phyloP scores from a whole-genome alignment of 2,113 vertebrate genomes.

The Pachypanchax playfairii region DNA sequence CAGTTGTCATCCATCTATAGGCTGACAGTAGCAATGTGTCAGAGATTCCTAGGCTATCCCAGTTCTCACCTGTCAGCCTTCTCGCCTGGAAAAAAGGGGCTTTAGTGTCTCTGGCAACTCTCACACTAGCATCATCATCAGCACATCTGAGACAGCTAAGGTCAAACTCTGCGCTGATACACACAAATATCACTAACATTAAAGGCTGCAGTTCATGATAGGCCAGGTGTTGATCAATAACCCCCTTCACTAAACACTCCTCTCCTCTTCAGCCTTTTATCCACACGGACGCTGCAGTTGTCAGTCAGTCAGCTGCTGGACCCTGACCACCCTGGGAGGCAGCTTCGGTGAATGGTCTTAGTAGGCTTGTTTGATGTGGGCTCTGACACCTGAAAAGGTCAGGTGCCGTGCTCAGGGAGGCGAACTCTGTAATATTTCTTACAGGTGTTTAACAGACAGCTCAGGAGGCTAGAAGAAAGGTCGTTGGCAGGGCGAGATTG shows the following conservation, averaged over 20 bases:
- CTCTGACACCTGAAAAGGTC: slow-evolving; percentile 80
- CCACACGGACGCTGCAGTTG: slow-evolving; percentile 57
- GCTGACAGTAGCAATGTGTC: slow-evolving; percentile 70
- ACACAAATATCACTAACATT: slow-evolving; percentile 48
- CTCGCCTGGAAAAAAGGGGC: slow-evolving; percentile 36
- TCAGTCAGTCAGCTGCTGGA: slow-evolving; percentile 68
- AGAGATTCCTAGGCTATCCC: slow-evolving; percentile 58
- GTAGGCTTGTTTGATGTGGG: slow-evolving; percentile 76
- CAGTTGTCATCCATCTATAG: slow-evolving; percentile 73
- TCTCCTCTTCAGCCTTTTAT: slow-evolving; percentile 61
- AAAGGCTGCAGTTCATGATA: slow-evolving; percentile 62
- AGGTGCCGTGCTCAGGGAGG: slow-evolving; percentile 65
- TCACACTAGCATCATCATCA: slow-evolving; percentile 48
- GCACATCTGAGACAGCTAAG: slow-evolving; percentile 53
- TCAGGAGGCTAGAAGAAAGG: slow-evolving; percentile 68
- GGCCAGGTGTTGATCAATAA: slow-evolving; percentile 74
- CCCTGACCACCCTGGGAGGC: slow-evolving; percentile 42
- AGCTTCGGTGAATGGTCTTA: slow-evolving; percentile 62
- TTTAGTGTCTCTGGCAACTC: slow-evolving; percentile 58
- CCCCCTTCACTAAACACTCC: slow-evolving; percentile 63
- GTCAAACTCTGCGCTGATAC: slow-evolving; percentile 41
- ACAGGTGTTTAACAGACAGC: slow-evolving; percentile 77
- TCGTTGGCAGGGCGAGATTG: slow-evolving; percentile 51
- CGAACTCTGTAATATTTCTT: slow-evolving; percentile 74
- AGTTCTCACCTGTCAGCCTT: slow-evolving; percentile 67